These are phyloP conservation scores for Diaperis boleti DNA, from an alignment of 2,888 invertebrate species.

Conservation along the genomic window DNA sequence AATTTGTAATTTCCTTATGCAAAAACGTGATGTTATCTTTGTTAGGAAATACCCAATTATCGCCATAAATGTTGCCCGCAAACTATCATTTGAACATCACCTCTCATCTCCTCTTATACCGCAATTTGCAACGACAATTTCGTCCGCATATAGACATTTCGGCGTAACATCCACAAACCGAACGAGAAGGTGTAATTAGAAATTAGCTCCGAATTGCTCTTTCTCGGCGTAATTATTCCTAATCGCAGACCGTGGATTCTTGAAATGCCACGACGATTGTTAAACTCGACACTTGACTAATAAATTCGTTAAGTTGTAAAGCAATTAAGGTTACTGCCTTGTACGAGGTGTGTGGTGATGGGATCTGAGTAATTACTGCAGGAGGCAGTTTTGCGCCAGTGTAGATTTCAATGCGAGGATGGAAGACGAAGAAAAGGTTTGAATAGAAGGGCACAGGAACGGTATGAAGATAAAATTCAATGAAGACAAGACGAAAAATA, in stretches of 20 bases:
- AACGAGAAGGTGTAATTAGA: background rate
- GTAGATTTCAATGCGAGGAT: too few relatives aligned
- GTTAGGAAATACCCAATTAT: background rate
- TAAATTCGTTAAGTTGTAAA: conserved; percentile 11
- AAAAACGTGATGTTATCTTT: conserved; percentile 6
- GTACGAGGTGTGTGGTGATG: too few relatives aligned
- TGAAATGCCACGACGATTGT: conserved; percentile 4
- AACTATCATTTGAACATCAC: conserved; percentile 5
- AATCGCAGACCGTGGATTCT: conserved; percentile 1
- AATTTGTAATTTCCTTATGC: conserved; percentile 1
- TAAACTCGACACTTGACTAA: conserved; percentile 2
- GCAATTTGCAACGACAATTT: background rate
- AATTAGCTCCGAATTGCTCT: background rate
- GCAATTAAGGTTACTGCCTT: conserved; percentile 10
- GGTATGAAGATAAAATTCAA: too few relatives aligned
- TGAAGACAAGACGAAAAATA: too few relatives aligned
- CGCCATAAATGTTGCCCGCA: background rate
- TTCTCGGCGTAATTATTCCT: background rate
- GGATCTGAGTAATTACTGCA: too few relatives aligned
- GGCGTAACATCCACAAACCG: background rate
- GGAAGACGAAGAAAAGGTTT: too few relatives aligned
- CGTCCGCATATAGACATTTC: background rate
- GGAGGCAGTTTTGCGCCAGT: too few relatives aligned
- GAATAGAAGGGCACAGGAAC: too few relatives aligned
- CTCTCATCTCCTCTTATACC: background rate